A percentile compares a stretch with the other conserved stretches of the same genome.
Conservation (phyloP, 2,797 vertebrate species). For the Fringilla coelebs region DNA sequence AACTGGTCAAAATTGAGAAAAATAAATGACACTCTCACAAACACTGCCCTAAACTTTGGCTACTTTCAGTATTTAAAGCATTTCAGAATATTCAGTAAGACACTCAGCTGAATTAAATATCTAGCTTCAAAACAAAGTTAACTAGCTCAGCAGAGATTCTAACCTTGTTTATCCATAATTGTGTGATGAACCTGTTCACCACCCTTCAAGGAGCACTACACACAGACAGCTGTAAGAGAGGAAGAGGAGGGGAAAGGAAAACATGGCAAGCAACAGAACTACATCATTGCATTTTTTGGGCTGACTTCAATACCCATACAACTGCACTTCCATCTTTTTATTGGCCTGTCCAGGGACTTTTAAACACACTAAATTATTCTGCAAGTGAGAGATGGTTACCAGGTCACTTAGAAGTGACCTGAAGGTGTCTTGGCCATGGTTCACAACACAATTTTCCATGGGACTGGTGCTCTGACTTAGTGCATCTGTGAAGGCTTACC, state of each 20-base stretch:
- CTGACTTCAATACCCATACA: background rate
- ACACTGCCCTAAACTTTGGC: background rate
- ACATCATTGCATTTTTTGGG: background rate
- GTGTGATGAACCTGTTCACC: accelerated
- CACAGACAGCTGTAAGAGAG: accelerated
- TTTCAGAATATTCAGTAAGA: background rate
- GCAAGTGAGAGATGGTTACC: background rate
- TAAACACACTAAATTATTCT: background rate
- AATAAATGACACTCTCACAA: background rate
- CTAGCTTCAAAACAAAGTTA: background rate
- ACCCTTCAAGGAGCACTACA: background rate
- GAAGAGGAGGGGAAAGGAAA: background rate
- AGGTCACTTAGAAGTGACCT: background rate
- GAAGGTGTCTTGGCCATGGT: background rate
- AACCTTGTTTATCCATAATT: background rate
- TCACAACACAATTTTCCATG: background rate
- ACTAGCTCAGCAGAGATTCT: background rate
- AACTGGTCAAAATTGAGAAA: background rate
- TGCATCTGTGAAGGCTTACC: background rate
- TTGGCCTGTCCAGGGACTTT: background rate
- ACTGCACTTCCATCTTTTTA: background rate
- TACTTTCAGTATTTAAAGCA: background rate
- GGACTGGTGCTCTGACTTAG: background rate
- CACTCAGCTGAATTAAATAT: background rate
- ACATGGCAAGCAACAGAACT: accelerated